A percentile compares a stretch with the other conserved stretches of the same genome.
These are phyloP conservation scores for Porites lobata DNA, from an alignment of 92 coral and sea anemone species.

Conservation along the genomic window DNA sequence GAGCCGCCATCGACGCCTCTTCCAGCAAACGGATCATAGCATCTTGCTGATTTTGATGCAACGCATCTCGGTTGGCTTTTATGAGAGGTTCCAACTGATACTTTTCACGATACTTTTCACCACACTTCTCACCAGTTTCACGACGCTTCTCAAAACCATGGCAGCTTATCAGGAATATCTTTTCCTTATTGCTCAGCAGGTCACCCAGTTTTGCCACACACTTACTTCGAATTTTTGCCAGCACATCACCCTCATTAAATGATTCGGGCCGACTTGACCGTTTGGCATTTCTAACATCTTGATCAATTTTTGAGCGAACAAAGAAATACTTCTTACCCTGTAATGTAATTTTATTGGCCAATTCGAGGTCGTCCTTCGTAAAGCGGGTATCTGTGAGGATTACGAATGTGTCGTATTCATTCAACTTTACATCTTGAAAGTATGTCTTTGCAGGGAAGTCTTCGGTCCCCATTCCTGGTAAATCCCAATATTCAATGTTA, in stretches of 20 bases:
- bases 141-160: background rate
- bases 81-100: slow-evolving; percentile 65
- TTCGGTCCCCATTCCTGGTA: slow-evolving; percentile 65
- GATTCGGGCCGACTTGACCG: background rate
- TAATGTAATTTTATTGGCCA: background rate
- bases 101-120: background rate
- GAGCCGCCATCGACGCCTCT: background rate
- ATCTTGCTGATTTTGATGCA: slow-evolving; percentile 27
- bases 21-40: background rate
- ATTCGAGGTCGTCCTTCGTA: slow-evolving; percentile 30
- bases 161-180: slow-evolving; percentile 47
- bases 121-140: too few relatives aligned
- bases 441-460: slow-evolving; percentile 46
- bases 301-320: slow-evolving; percentile 36
- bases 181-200: background rate
- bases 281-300: background rate
- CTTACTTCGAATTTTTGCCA: slow-evolving; percentile 1
- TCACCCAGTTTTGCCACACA: slow-evolving; percentile 29
- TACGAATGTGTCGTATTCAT: slow-evolving; percentile 42
- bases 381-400: slow-evolving; percentile 29
- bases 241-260: slow-evolving; percentile 29
- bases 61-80: slow-evolving; percentile 49
- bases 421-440: slow-evolving; percentile 21
- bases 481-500: slow-evolving; percentile 43
- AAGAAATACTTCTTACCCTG: background rate